These are phyloP conservation scores for Dryobotodes eremita DNA, from an alignment of 2,888 invertebrate species.

Conservation along the genomic window DNA sequence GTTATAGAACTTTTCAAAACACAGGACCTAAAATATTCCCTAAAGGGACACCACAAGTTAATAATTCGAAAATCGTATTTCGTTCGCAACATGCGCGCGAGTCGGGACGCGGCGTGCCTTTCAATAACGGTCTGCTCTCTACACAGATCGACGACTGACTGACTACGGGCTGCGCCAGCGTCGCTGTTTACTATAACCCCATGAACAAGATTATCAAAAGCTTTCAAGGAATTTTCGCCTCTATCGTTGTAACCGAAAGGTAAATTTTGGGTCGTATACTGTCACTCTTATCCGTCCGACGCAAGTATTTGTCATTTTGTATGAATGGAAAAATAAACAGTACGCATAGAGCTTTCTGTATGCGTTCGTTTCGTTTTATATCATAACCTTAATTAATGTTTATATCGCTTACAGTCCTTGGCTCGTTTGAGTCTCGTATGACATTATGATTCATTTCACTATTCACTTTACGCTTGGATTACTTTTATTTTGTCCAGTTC, in stretches of 20 bases:
- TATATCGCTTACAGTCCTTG: constrained; percentile 79
- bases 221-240: constrained; percentile 71
- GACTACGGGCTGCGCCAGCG: constrained; percentile 81
- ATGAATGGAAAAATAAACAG: constrained; percentile 90
- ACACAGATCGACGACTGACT: constrained; percentile 82
- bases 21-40: constrained; percentile 82
- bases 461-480: constrained; percentile 69
- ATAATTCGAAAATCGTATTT: constrained; percentile 79
- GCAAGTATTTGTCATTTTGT: constrained; percentile 88
- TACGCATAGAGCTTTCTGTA: constrained; percentile 87
- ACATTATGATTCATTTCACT: constrained; percentile 78
- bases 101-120: constrained; percentile 80
- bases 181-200: constrained; percentile 88
- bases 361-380: constrained; percentile 83
- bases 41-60: constrained; percentile 76
- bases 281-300: constrained; percentile 82
- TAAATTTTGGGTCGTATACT: constrained; percentile 59
- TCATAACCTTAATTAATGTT: constrained; percentile 89
- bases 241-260: constrained; percentile 47
- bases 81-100: constrained; percentile 80
- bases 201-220: constrained; percentile 83
- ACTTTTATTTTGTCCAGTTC: constrained; percentile 50
- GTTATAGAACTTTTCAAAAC: constrained; percentile 71
- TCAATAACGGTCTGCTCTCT: constrained; percentile 81
- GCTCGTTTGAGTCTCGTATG: constrained; percentile 73